Conservation (phyloP, 2,888 invertebrate species). For the Tridacna crocea region DNA sequence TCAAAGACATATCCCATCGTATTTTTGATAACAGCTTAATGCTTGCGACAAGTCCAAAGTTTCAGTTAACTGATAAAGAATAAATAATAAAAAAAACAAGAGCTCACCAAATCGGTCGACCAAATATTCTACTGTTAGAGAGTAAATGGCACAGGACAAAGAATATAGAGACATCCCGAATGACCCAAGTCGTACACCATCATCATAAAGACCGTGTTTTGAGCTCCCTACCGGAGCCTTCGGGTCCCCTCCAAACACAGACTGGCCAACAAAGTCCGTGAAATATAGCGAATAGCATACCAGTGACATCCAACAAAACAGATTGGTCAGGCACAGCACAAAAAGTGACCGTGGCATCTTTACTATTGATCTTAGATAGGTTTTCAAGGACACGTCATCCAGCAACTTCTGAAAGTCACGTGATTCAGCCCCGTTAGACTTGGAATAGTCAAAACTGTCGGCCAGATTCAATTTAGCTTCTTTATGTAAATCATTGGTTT, state of each 20-base stretch:
- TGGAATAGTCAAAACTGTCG: not conserved
- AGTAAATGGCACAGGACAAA: constrained; percentile 96
- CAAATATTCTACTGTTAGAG: constrained; percentile 93
- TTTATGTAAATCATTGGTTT: constrained; percentile 10
- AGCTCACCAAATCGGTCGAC: constrained; percentile 88
- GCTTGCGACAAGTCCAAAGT: too few species aligned
- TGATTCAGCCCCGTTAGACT: not conserved
- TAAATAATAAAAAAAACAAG: not conserved
- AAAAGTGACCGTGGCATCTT: constrained; percentile 94
- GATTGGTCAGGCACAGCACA: constrained; percentile 95
- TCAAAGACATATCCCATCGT: too few species aligned
- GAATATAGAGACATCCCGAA: constrained; percentile 96
- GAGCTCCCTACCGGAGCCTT: constrained; percentile 84
- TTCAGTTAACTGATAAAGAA: too few species aligned
- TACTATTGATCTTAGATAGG: constrained; percentile 95
- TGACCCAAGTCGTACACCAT: constrained; percentile 97
- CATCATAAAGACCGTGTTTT: constrained; percentile 88
- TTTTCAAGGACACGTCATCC: constrained; percentile 85
- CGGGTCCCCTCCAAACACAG: constrained; percentile 94
- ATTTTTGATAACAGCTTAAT: too few species aligned
- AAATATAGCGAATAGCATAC: constrained; percentile 98
- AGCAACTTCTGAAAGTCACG: constrained; percentile 37
- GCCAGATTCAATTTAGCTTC: constrained; percentile 15
- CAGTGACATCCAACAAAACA: constrained; percentile 99
- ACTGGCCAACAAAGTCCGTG: constrained; percentile 95